A percentile compares a stretch with the other conserved stretches of the same genome.
phyloP scores from a whole-genome alignment of 2,113 vertebrate species.

The Rhagologus leucostigma region DNA sequence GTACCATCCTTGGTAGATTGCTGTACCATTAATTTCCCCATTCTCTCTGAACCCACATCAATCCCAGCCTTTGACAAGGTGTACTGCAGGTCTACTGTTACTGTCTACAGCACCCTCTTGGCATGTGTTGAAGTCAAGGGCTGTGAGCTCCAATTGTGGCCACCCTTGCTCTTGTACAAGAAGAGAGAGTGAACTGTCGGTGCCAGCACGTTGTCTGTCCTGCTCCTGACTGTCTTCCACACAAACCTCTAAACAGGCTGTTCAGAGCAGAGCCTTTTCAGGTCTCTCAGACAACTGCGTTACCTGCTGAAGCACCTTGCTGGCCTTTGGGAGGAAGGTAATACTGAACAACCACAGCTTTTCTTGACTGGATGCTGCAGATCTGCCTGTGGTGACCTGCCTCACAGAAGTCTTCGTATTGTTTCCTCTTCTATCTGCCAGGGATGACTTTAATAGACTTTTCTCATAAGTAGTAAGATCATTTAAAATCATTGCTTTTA shows the following conservation, averaged over 20 bases:
- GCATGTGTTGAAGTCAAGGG: background rate
- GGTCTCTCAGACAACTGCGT: background rate
- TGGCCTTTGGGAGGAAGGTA: background rate
- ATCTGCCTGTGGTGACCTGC: background rate
- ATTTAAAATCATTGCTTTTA: background rate
- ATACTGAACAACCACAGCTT: accelerated
- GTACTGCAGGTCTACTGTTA: background rate
- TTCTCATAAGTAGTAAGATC: background rate
- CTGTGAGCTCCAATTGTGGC: background rate
- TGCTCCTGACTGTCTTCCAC: background rate
- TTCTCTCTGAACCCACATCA: background rate
- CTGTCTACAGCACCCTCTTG: background rate
- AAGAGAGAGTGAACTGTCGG: background rate
- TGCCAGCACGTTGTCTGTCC: background rate
- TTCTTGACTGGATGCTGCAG: background rate
- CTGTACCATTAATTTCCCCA: background rate
- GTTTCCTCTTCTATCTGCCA: background rate
- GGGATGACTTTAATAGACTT: background rate
- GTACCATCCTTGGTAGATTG: background rate
- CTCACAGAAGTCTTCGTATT: background rate
- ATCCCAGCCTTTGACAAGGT: background rate
- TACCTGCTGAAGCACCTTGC: background rate
- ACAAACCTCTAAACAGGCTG: background rate
- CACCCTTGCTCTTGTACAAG: background rate
- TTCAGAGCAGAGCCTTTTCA: background rate